Conservation (phyloP, 2,113 vertebrate species). For the Seriola dumerili region DNA sequence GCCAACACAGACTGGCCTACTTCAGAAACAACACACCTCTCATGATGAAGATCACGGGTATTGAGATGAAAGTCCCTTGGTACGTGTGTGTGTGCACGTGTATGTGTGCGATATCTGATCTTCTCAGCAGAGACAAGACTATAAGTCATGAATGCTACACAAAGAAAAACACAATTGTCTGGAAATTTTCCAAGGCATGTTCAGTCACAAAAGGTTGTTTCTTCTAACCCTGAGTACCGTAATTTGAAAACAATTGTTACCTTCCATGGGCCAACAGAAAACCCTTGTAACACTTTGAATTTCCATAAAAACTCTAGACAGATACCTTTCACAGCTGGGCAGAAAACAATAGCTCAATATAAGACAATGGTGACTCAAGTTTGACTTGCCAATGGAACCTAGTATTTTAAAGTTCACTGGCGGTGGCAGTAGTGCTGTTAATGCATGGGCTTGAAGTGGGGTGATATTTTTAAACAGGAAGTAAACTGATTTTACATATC, state of each 20-base stretch:
- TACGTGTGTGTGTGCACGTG: neutral
- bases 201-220: conserved; percentile 53
- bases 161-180: conserved; percentile 27
- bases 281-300: conserved; percentile 32
- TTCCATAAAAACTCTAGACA: conserved; percentile 34
- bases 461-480: neutral
- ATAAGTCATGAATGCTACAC: conserved; percentile 27
- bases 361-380: neutral
- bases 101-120: conserved; percentile 48
- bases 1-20: conserved; percentile 16
- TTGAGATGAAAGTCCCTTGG: conserved; percentile 46
- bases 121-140: conserved; percentile 26
- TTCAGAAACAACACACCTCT: conserved; percentile 38
- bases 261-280: conserved; percentile 26
- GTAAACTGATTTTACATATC: neutral
- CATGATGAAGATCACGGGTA: conserved; percentile 59
- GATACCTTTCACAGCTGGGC: conserved; percentile 3
- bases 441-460: no score
- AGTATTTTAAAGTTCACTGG: no score
- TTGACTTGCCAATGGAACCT: no score
- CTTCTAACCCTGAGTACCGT: conserved; percentile 28
- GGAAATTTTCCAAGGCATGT: conserved; percentile 31
- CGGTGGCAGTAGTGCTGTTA: no score
- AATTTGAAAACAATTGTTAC: conserved; percentile 52
- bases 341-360: conserved; percentile 1